phyloP scores from a whole-genome alignment of 2,888 invertebrate genomes.

The Spialia ferax region DNA sequence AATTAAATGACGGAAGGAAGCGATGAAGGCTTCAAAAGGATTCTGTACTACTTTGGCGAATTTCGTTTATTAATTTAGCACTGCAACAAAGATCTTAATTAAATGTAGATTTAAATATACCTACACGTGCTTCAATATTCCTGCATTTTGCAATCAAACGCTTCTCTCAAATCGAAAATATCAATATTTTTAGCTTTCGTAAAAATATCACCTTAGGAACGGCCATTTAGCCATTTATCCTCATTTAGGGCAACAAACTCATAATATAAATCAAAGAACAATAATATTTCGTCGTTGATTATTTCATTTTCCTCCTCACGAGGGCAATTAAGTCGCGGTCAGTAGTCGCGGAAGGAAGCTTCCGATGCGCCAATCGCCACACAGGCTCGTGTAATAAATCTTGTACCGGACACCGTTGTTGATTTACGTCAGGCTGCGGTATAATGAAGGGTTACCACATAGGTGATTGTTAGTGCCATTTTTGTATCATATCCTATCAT shows the following conservation, averaged over 20 bases:
- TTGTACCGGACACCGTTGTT: constrained; percentile 58
- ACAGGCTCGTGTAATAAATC: constrained; percentile 57
- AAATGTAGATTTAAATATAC: no score
- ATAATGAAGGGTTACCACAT: constrained; percentile 51
- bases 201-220: background rate
- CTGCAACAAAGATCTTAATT: no score
- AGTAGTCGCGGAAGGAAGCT: constrained; percentile 36
- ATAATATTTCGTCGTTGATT: constrained; percentile 55
- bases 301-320: constrained; percentile 64
- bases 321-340: constrained; percentile 64
- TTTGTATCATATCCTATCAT: background rate
- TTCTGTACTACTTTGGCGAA: no score
- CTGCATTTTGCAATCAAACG: background rate
- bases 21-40: background rate
- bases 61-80: no score
- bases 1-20: background rate
- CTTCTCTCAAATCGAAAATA: background rate
- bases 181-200: background rate
- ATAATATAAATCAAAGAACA: constrained; percentile 18
- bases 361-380: constrained; percentile 51
- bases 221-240: background rate
- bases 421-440: constrained; percentile 63
- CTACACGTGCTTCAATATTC: no score
- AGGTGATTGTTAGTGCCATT: constrained; percentile 3
- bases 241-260: background rate